Percentiles rank a stretch among this genome's conserved stretches.
phyloP scores from a whole-genome alignment of 2,888 invertebrate genomes.

The Hermaeophaga mercurialis region DNA sequence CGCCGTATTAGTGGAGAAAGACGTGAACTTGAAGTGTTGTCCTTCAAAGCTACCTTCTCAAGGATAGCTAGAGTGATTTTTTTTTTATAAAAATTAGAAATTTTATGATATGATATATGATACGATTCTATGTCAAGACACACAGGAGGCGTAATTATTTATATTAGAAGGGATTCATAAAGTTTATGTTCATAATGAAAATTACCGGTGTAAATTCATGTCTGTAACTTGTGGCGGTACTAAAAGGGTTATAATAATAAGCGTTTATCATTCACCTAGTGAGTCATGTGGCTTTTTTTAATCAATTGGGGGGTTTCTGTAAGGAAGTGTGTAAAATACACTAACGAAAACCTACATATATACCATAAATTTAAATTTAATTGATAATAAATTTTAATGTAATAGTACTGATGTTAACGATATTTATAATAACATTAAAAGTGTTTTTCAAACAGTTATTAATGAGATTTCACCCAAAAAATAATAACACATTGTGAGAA shows the following conservation, averaged over 20 bases:
- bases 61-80: too few species aligned
- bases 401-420: slow-evolving; percentile 13
- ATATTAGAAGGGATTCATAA: background rate
- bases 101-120: too few species aligned
- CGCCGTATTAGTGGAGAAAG: too few species aligned
- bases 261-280: slow-evolving; percentile 20
- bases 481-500: slow-evolving; percentile 11
- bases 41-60: too few species aligned
- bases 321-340: slow-evolving; percentile 9
- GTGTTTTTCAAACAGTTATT: background rate
- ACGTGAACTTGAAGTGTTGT: too few species aligned
- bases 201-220: slow-evolving; percentile 12
- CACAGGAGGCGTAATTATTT: background rate
- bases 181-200: background rate
- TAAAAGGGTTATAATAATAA: slow-evolving; percentile 19
- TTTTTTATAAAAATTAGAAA: too few species aligned
- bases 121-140: background rate
- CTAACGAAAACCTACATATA: slow-evolving; percentile 3
- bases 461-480: slow-evolving; percentile 15
- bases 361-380: slow-evolving; percentile 17
- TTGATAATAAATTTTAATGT: slow-evolving; percentile 10
- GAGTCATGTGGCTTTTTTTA: slow-evolving; percentile 21
- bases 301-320: slow-evolving; percentile 21
- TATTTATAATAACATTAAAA: slow-evolving; percentile 14
- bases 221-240: slow-evolving; percentile 3